Conservation (phyloP, 1,140 invertebrate species). For the Dermatophagoides farinae region DNA sequence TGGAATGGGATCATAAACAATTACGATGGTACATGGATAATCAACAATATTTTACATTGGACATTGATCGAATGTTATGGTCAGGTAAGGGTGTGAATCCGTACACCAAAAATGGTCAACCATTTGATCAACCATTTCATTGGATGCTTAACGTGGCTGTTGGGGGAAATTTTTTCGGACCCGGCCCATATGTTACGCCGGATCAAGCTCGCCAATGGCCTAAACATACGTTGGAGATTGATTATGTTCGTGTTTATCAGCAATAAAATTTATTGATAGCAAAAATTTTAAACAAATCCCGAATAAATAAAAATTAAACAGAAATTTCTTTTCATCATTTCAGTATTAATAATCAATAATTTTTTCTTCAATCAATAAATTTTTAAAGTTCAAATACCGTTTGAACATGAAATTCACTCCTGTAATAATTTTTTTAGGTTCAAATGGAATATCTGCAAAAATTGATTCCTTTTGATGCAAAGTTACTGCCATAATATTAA, state of each 20-base stretch:
- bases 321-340: too few species aligned
- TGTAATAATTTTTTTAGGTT: neutral
- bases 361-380: too few species aligned
- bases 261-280: neutral
- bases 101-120: slow-evolving; percentile 8
- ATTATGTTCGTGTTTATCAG: slow-evolving; percentile 17
- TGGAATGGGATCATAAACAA: slow-evolving; percentile 23
- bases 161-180: slow-evolving; percentile 21
- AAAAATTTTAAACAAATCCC: slow-evolving; percentile 8
- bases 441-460: neutral
- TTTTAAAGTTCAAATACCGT: too few species aligned
- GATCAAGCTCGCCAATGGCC: neutral
- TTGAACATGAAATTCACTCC: too few species aligned
- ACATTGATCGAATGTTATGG: neutral
- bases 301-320: too few species aligned
- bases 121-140: slow-evolving; percentile 18
- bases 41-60: neutral
- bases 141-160: slow-evolving; percentile 22
- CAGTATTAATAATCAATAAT: too few species aligned
- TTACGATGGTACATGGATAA: slow-evolving; percentile 20
- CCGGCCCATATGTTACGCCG: neutral
- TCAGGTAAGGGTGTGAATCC: neutral
- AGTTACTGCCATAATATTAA: neutral
- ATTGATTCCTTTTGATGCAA: neutral
- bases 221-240: slow-evolving; percentile 11